phyloP scores from a whole-genome alignment of 2,888 invertebrate genomes.

The Xylota segnis region DNA sequence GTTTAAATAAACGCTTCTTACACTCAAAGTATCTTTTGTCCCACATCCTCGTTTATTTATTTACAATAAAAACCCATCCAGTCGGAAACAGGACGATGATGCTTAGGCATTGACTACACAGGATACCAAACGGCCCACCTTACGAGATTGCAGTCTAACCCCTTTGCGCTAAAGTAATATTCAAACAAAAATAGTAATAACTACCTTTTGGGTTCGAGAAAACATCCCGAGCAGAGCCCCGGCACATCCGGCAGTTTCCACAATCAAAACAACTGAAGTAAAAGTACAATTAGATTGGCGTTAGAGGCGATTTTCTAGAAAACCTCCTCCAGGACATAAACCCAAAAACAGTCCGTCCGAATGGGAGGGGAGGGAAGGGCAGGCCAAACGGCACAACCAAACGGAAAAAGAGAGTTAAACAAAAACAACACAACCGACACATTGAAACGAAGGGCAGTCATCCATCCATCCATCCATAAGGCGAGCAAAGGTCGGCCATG shows the following conservation, averaged over 20 bases:
- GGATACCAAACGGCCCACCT: constrained; percentile 17
- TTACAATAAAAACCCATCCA: constrained; percentile 68
- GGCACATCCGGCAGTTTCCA: constrained; percentile 36
- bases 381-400: constrained; percentile 5
- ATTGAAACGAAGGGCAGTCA: constrained; percentile 38
- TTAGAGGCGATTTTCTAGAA: constrained; percentile 66
- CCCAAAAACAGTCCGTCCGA: constrained; percentile 14
- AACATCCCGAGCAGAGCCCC: constrained; percentile 37
- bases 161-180: constrained; percentile 53
- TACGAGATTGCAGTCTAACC: constrained; percentile 18
- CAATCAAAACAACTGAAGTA: constrained; percentile 76
- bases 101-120: not conserved
- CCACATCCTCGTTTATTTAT: constrained; percentile 46
- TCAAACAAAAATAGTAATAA: constrained; percentile 62
- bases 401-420: constrained; percentile 30
- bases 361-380: no score
- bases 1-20: constrained; percentile 48
- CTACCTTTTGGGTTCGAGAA: constrained; percentile 56
- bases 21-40: constrained; percentile 34
- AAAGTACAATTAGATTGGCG: constrained; percentile 74
- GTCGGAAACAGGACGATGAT: constrained; percentile 46
- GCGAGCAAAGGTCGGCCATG: constrained; percentile 54
- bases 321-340: constrained; percentile 46
- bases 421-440: constrained; percentile 63
- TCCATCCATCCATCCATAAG: constrained; percentile 69